Evolutionary conservation across 2,113 vertebrate genomes (phyloP), one percentile per base, ranked within the genome.

Genomic region (Tapirus terrestris): DNA sequence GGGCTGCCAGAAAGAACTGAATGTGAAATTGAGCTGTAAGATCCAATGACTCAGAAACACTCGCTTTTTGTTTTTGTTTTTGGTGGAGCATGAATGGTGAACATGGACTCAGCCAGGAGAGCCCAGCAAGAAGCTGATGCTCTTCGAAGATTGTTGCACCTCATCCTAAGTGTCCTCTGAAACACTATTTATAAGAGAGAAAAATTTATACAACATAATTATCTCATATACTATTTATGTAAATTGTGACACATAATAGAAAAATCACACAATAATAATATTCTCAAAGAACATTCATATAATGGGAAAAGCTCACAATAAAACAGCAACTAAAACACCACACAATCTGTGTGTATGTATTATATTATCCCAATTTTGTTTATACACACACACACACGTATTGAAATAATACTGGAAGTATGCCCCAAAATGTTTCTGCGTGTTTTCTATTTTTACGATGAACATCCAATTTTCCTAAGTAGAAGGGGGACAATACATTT

Each of bases 311-410:
- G 20, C 13, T 72, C 56, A 29, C 33, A 51, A 43, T 23, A 86
- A 58, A 80, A 29, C 0, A 6, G 48, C 43, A 72, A 93, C 73
- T 2, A 48, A 51, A 82, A 33, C 1, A 33, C 14, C n/a, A 18
- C 48, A 8, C 0, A 18, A 39, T 23, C 17, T 20, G 0, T 11
- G 21, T 39, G 21, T 6, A n/a, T 2, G 5, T 4, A 33, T 13
- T 25, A 1, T 8, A 27, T 53, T n/a, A 33, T 53, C 63, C 39
- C 12, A 5, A 4, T 27, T 33, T 76, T 31, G 8, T n/a, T 17
- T 23, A 8, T 5, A n/a, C 2, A 31, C 21, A 39, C 18, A 39
- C 43, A 27, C 3, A 1, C 3, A 51, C 17, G 17, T 27, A 27
- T 4, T 84, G n/a, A 58, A 68, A 11, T 51, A 58, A 81, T 29